phyloP scores from a whole-genome alignment of 2,888 invertebrate genomes.

The Eurois occulta region DNA sequence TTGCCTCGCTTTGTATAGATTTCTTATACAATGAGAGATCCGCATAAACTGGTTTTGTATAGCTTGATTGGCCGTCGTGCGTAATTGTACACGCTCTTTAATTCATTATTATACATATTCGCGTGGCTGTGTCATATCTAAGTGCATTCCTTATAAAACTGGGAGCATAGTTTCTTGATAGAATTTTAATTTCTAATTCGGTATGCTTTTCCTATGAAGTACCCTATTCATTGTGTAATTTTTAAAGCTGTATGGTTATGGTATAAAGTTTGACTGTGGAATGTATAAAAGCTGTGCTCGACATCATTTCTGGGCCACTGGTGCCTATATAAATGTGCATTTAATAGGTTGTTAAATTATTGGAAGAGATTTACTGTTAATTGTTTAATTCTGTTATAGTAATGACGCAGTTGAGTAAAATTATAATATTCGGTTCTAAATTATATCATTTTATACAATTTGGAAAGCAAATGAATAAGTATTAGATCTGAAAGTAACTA shows the following conservation, averaged over 20 bases:
- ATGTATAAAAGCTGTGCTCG: constrained; percentile 57
- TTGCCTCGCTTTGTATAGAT: too few relatives aligned
- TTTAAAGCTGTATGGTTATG: constrained; percentile 64
- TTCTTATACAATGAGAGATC: too few relatives aligned
- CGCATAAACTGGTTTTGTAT: too few relatives aligned
- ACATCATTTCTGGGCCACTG: constrained; percentile 79
- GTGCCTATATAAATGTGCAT: constrained; percentile 84
- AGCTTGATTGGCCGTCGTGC: too few relatives aligned
- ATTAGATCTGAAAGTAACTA: constrained; percentile 68
- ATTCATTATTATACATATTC: constrained; percentile 64
- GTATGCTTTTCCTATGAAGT: constrained; percentile 75
- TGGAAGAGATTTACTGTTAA: constrained; percentile 87
- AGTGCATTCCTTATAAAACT: constrained; percentile 83
- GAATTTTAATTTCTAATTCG: constrained; percentile 81
- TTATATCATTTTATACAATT: constrained; percentile 61
- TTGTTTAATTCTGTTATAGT: constrained; percentile 84
- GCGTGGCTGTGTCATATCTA: constrained; percentile 87
- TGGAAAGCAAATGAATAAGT: constrained; percentile 60
- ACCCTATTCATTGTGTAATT: constrained; percentile 60
- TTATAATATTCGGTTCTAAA: constrained; percentile 62
- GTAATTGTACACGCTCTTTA: constrained; percentile 56
- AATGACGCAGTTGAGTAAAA: constrained; percentile 77
- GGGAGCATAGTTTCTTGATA: constrained; percentile 84
- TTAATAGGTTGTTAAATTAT: constrained; percentile 89
- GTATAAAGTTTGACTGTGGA: constrained; percentile 68